Percentiles rank a stretch among this genome's conserved stretches.
phyloP scores from a whole-genome alignment of 2,113 vertebrate species.

The Reinhardtius hippoglossoides region DNA sequence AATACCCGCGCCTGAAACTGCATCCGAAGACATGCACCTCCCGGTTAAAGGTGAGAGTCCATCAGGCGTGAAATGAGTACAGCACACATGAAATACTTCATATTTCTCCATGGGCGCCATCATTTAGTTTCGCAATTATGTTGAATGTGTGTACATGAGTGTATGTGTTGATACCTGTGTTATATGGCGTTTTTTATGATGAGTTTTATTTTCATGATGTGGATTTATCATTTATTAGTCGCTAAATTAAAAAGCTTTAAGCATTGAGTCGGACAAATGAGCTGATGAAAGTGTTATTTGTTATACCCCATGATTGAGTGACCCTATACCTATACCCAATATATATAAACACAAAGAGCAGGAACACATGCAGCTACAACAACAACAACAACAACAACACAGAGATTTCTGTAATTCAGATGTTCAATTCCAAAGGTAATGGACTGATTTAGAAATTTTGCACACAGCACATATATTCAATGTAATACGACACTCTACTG shows the following conservation, averaged over 20 bases:
- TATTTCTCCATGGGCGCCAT: constrained; percentile 75
- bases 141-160: constrained; percentile 21
- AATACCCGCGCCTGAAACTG: constrained; percentile 61
- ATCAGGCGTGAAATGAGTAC: constrained; percentile 85
- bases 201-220: not conserved
- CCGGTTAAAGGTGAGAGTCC: constrained; percentile 79
- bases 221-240: constrained; percentile 1
- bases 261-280: not conserved
- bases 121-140: constrained; percentile 78
- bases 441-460: too few relatives aligned
- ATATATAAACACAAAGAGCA: too few relatives aligned
- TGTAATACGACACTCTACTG: too few relatives aligned
- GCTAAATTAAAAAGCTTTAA: not conserved
- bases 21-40: constrained; percentile 64
- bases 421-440: too few relatives aligned
- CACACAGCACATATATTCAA: too few relatives aligned
- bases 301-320: too few relatives aligned
- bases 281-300: not conserved
- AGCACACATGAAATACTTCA: constrained; percentile 79
- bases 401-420: too few relatives aligned
- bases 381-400: too few relatives aligned
- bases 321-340: too few relatives aligned
- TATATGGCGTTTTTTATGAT: constrained; percentile 19
- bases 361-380: too few relatives aligned
- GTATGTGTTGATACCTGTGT: constrained; percentile 43